phyloP scores from a whole-genome alignment of 92 coral and sea anemone genomes.

The Phenganax subtilis region DNA sequence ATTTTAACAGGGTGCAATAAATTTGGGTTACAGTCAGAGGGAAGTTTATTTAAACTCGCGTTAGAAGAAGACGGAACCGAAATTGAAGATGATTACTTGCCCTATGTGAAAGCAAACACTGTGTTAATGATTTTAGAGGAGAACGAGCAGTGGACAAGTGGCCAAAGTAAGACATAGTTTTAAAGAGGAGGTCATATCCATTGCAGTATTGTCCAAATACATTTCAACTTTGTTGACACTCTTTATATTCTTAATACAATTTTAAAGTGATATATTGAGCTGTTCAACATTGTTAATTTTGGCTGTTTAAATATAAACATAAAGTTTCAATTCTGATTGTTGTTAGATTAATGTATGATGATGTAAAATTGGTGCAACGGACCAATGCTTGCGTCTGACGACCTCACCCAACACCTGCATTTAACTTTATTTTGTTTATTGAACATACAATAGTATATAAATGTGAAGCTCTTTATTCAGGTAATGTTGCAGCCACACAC shows the following conservation, averaged over 20 bases:
- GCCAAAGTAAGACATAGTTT: background rate
- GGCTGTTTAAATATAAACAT: no score
- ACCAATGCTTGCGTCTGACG: no score
- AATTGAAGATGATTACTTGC: slow-evolving; percentile 14
- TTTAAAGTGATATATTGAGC: no score
- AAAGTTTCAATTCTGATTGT: no score
- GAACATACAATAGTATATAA: background rate
- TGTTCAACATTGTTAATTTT: no score
- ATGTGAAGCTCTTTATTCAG: background rate
- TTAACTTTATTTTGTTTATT: no score
- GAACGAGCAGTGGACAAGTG: background rate
- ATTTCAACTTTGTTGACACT: background rate
- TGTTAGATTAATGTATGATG: no score
- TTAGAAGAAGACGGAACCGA: slow-evolving; percentile 21
- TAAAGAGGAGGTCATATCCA: background rate
- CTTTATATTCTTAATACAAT: background rate
- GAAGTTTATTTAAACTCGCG: background rate
- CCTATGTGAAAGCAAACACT: slow-evolving; percentile 8
- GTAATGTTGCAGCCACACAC: background rate
- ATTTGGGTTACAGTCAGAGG: slow-evolving; percentile 3
- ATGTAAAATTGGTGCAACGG: no score
- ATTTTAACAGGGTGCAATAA: background rate
- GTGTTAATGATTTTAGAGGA: background rate
- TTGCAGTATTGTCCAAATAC: background rate
- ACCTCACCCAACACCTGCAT: no score